Conservation (phyloP, 92 coral and sea anemone genomes). For the Meandrina meandrites region DNA sequence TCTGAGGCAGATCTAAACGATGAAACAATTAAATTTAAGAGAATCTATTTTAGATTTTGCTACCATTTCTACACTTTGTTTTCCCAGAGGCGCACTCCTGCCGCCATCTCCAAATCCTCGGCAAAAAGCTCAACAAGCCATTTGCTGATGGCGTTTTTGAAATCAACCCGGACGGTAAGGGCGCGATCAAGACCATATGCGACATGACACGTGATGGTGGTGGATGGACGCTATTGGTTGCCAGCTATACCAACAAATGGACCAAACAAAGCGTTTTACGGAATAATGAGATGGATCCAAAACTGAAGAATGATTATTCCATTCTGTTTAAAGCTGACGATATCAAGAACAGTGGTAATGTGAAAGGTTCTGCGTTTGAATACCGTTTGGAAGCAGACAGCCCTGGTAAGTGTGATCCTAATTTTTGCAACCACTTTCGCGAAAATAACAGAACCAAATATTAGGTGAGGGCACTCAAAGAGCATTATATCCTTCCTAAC, state of each 20-base stretch:
- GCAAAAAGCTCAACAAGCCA: slow-evolving; percentile 18
- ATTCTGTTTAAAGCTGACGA: slow-evolving; percentile 58
- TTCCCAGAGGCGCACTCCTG: slow-evolving; percentile 61
- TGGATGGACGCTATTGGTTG: slow-evolving; percentile 71
- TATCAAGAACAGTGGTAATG: slow-evolving; percentile 49
- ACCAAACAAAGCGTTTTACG: slow-evolving; percentile 27
- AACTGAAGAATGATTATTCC: slow-evolving; percentile 60
- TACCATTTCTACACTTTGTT: background rate
- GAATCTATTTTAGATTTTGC: background rate
- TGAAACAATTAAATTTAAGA: background rate
- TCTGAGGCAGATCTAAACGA: no score
- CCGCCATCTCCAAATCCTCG: slow-evolving; percentile 53
- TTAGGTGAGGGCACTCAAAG: background rate
- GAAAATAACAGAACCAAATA: background rate
- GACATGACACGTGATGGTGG: slow-evolving; percentile 78
- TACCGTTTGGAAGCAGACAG: slow-evolving; percentile 74
- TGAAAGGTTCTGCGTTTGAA: slow-evolving; percentile 54
- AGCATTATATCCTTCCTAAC: background rate
- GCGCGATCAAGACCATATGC: slow-evolving; percentile 58
- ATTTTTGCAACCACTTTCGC: background rate
- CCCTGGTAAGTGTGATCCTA: slow-evolving; percentile 39
- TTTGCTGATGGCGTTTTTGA: slow-evolving; percentile 58
- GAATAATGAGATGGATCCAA: slow-evolving; percentile 47
- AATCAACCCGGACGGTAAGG: slow-evolving; percentile 56
- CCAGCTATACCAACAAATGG: slow-evolving; percentile 77